phyloP scores from a whole-genome alignment of 1,140 invertebrate genomes.

The Lucilia sericata region DNA sequence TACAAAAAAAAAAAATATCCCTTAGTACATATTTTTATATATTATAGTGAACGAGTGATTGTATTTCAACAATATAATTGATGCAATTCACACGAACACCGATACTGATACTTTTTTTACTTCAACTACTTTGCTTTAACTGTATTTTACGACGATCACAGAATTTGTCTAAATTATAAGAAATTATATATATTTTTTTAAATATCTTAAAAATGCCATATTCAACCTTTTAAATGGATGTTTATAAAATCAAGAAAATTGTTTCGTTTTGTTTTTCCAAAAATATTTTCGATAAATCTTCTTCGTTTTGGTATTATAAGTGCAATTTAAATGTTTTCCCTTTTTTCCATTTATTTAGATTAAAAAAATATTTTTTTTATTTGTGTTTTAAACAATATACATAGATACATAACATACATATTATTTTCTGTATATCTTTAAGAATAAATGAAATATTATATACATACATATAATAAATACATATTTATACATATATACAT shows the following conservation, averaged over 20 bases:
- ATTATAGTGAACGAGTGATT: not conserved
- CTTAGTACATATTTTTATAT: not conserved
- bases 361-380: not conserved
- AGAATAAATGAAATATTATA: not conserved
- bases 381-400: conserved; percentile 10
- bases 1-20: not conserved
- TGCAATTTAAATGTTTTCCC: not conserved
- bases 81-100: too few species aligned
- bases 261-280: not conserved
- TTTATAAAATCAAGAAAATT: not conserved
- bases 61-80: not conserved
- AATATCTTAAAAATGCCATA: conserved; percentile 14
- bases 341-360: not conserved
- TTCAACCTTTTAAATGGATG: not conserved
- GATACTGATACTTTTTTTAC: too few species aligned
- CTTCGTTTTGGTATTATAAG: conserved; percentile 3
- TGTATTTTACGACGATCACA: not conserved
- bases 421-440: not conserved
- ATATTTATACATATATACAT: not conserved
- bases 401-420: not conserved
- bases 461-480: not conserved
- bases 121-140: conserved; percentile 12
- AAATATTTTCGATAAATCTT: too few species aligned
- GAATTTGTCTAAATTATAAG: not conserved
- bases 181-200: too few species aligned